Conservation (phyloP, 2,888 invertebrate genomes). For the Pycnomerus fuliginosus region DNA sequence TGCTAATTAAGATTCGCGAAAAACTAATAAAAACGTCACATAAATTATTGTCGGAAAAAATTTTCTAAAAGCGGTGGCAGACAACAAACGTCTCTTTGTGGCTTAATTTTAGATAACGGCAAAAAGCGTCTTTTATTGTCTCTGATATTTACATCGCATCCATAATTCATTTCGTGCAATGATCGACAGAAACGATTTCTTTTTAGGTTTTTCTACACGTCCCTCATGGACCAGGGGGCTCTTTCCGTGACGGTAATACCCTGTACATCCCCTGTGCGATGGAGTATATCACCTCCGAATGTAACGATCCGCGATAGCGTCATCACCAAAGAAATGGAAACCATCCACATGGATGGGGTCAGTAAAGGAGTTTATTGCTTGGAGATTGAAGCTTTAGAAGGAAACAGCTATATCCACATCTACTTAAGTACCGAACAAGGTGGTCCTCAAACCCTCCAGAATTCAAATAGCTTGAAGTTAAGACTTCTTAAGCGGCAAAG, state of each 20-base stretch:
- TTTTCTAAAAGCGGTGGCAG: too few relatives aligned
- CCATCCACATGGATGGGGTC: constrained; percentile 26
- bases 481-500: constrained; percentile 41
- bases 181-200: constrained; percentile 3
- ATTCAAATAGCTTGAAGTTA: constrained; percentile 32
- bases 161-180: constrained; percentile 8
- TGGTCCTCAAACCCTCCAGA: constrained; percentile 44
- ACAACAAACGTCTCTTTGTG: too few relatives aligned
- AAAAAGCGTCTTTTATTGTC: too few relatives aligned
- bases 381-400: constrained; percentile 32
- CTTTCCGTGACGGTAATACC: constrained; percentile 35
- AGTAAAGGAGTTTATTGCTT: constrained; percentile 31
- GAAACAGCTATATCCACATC: constrained; percentile 43
- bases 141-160: constrained; percentile 11
- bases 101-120: too few relatives aligned
- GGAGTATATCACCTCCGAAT: constrained; percentile 32
- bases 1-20: too few relatives aligned
- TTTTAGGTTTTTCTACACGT: constrained; percentile 34
- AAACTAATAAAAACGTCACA: too few relatives aligned
- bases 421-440: constrained; percentile 48
- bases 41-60: too few relatives aligned
- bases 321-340: constrained; percentile 28
- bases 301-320: constrained; percentile 8
- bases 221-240: constrained; percentile 27
- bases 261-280: constrained; percentile 36